Conservation (phyloP, 2,113 vertebrate species). For the Pantherophis guttatus region DNA sequence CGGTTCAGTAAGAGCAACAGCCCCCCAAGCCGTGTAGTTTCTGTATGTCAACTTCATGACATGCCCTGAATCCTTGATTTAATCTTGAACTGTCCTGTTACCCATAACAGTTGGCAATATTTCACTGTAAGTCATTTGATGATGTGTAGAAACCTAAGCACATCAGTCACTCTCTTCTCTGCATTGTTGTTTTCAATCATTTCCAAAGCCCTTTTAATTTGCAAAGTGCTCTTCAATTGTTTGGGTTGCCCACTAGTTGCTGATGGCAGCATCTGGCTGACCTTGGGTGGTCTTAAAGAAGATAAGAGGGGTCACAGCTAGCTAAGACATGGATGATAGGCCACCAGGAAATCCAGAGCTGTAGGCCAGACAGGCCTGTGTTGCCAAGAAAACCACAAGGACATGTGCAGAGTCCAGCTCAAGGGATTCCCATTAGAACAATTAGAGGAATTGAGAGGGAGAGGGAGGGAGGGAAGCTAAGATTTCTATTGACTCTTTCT, state of each 20-base stretch:
- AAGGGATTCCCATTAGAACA: background rate
- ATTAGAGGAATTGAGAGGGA: background rate
- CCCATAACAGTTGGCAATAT: slow-evolving; percentile 47
- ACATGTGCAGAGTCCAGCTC: background rate
- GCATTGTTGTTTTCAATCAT: slow-evolving; percentile 34
- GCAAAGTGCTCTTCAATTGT: background rate
- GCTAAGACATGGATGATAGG: background rate
- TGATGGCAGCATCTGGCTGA: background rate
- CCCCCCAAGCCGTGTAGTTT: slow-evolving; percentile 50
- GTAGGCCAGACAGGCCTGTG: background rate
- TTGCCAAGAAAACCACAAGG: background rate
- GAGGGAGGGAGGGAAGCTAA: background rate
- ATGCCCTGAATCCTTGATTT: slow-evolving; percentile 57
- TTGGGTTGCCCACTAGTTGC: background rate
- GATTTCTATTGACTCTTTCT: background rate
- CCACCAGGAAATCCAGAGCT: background rate
- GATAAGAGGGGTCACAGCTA: background rate
- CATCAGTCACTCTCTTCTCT: slow-evolving; percentile 10
- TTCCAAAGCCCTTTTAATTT: slow-evolving; percentile 7
- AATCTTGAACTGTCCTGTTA: slow-evolving; percentile 59
- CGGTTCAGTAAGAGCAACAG: slow-evolving; percentile 57
- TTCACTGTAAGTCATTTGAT: slow-evolving; percentile 54
- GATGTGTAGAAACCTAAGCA: slow-evolving; percentile 29
- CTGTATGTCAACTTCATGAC: slow-evolving; percentile 68
- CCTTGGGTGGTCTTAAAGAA: background rate